These are phyloP conservation scores for Delphinus delphis DNA, from an alignment of 2,113 vertebrate species.

Conservation along the genomic window DNA sequence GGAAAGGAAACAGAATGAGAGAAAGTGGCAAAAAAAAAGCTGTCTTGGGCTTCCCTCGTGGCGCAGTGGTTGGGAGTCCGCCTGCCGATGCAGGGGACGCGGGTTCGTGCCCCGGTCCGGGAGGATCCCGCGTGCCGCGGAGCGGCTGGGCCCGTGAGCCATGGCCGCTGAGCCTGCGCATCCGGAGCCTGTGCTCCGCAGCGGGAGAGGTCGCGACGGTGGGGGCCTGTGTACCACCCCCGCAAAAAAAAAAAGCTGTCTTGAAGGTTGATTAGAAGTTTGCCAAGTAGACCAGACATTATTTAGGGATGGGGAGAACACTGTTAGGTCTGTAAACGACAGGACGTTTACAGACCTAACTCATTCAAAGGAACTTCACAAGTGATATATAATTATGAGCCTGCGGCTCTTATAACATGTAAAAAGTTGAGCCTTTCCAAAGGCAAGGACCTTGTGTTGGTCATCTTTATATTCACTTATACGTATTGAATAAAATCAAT, in stretches of 20 bases:
- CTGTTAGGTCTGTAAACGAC: neutral
- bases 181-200: too few relatives aligned
- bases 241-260: neutral
- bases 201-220: too few relatives aligned
- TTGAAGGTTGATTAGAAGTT: neutral
- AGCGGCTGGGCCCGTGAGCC: too few relatives aligned
- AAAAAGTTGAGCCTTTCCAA: neutral
- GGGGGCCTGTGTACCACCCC: too few relatives aligned
- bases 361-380: slow-evolving; percentile 7
- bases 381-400: neutral
- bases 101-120: too few relatives aligned
- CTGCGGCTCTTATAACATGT: neutral
- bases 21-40: neutral
- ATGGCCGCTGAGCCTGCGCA: too few relatives aligned
- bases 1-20: neutral
- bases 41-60: neutral
- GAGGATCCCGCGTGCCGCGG: too few relatives aligned
- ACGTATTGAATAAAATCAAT: slow-evolving; percentile 11
- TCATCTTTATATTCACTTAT: neutral
- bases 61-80: too few relatives aligned
- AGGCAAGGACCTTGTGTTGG: neutral
- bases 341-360: neutral
- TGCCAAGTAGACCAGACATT: neutral
- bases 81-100: too few relatives aligned
- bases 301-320: neutral